Evolutionary conservation across 2,113 vertebrate genomes (phyloP), one percentile per base, ranked within the genome.

Genomic region (Theristicus caerulescens): DNA sequence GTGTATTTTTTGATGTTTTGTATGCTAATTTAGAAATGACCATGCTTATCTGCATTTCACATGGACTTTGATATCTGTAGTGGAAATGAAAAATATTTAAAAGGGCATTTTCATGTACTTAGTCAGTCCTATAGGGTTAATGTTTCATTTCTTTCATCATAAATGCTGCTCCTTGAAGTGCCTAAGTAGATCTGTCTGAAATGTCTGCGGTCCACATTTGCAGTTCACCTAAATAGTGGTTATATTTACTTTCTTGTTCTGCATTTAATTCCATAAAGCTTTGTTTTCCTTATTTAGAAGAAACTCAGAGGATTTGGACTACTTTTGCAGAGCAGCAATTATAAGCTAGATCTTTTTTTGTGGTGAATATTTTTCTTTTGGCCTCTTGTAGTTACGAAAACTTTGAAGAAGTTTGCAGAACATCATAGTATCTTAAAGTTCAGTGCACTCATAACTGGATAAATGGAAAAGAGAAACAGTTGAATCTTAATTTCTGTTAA

Each of bases 401-500:
- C n/a, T 49, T 65, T 49, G 21, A 57, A 80, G 34, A n/a, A 51
- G 40, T 54, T 55, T 49, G 31, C 5, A 11, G 32, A 73, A 66
- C 19, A 11, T 32, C 19, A 11, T 32, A 27, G 32, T 51, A 19
- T 62, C 64, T 69, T 82, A n/a, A 64, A 62, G 10, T 57, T 59
- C 52, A 57, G 25, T 18, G 22, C 1, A 2, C 26, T 62, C 17
- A 5, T 31, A 42, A 29, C 1, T 2, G 4, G 11, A 40, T 10
- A 66, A 84, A 40, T 7, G 32, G 14, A 62, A 32, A 84, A 72
- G 34, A 69, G 34, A 62, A 77, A 54, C 8, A 5, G 12, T 1
- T 73, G 54, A 69, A 51, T 46, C 54, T 65, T 51, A 40, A 25
- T 59, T 59, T 58, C 29, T 86, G 6, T 51, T 78, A 18, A 31